Conservation (phyloP, 2,888 invertebrate species). For the Urechis unicinctus region DNA sequence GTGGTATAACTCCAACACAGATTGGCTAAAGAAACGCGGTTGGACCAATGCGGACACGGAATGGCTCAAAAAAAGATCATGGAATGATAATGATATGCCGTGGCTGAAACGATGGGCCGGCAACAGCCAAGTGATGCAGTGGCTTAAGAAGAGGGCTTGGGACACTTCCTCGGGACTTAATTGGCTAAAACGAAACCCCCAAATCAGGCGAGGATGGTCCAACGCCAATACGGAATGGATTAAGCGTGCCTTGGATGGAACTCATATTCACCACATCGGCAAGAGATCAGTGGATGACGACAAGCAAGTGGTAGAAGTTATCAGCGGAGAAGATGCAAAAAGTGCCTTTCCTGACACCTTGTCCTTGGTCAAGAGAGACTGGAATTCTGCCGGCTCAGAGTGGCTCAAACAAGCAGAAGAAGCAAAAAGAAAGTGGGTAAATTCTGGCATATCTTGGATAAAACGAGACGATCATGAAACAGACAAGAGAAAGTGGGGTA, state of each 20-base stretch:
- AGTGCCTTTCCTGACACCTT: background rate
- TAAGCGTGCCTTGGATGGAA: conserved; percentile 10
- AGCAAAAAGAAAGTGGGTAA: conserved; percentile 6
- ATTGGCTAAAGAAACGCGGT: conserved; percentile 15
- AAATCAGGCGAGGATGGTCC: background rate
- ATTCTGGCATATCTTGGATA: conserved; percentile 19
- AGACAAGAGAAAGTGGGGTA: conserved; percentile 15
- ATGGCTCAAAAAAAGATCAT: conserved; percentile 13
- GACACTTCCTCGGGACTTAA: background rate
- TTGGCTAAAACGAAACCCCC: background rate
- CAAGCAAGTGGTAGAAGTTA: too few species aligned
- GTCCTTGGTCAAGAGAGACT: conserved; percentile 6
- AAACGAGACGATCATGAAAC: conserved; percentile 10
- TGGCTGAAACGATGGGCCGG: conserved; percentile 14
- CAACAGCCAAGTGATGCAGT: conserved; percentile 10
- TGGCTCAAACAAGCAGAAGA: conserved; percentile 9
- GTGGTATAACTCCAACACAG: conserved; percentile 14
- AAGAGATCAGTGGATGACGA: background rate
- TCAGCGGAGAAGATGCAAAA: background rate
- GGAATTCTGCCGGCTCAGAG: conserved; percentile 12
- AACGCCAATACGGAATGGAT: background rate
- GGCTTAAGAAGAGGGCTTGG: conserved; percentile 9
- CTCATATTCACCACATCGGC: background rate
- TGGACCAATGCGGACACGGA: conserved; percentile 15
- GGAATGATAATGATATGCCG: conserved; percentile 2